Percentiles rank a stretch among this genome's conserved stretches.
Conservation (phyloP, 1,140 invertebrate species). For the Drosophila yakuba region DNA sequence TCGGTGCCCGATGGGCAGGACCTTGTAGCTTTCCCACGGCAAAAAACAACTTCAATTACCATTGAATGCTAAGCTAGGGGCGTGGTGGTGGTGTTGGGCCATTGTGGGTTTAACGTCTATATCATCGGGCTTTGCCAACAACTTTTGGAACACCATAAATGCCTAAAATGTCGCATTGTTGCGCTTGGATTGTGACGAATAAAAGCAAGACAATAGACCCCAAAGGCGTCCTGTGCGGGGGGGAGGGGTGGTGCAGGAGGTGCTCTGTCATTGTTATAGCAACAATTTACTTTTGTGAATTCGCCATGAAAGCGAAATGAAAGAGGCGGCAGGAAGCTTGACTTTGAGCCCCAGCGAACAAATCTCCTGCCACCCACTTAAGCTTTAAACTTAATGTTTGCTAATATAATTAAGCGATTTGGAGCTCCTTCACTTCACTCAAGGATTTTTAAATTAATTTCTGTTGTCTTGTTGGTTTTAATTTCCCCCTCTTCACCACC, state of each 20-base stretch:
- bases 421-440: constrained; percentile 37
- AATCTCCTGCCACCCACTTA: constrained; percentile 12
- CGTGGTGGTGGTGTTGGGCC: no score
- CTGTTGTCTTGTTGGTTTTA: constrained; percentile 51
- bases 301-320: constrained; percentile 28
- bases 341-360: background rate
- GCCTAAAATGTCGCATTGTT: constrained; percentile 58
- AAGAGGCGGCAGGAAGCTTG: constrained; percentile 8
- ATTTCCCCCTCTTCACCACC: constrained; percentile 8
- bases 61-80: background rate
- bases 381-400: constrained; percentile 62
- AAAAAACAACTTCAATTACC: constrained; percentile 63
- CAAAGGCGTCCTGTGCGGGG: constrained; percentile 23
- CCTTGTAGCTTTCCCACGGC: constrained; percentile 23
- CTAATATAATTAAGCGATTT: constrained; percentile 76
- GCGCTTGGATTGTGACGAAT: constrained; percentile 57
- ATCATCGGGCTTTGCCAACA: constrained; percentile 48
- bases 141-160: constrained; percentile 46
- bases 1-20: constrained; percentile 27
- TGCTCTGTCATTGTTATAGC: constrained; percentile 39
- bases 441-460: constrained; percentile 75
- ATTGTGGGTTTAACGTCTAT: constrained; percentile 19
- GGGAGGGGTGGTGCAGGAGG: background rate
- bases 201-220: constrained; percentile 53
- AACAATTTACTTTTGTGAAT: constrained; percentile 49